A percentile compares a stretch with the other conserved stretches of the same genome.
Evolutionary conservation across 2,113 vertebrate species (phyloP).

Genomic region (Toxotes jaculatrix): DNA sequence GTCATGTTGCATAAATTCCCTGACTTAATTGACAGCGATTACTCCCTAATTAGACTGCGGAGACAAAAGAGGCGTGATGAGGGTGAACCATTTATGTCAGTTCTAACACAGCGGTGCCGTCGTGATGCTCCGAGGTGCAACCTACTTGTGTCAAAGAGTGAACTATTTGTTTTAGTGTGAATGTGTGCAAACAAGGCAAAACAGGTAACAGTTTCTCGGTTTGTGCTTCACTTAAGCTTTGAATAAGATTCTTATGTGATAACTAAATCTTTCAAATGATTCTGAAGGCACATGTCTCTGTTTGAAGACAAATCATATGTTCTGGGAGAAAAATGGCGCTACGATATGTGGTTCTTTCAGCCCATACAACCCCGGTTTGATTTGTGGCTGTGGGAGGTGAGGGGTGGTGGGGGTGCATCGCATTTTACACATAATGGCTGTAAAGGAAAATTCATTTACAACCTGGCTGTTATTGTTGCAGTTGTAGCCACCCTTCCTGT

Average conservation of each 20-base stretch:
- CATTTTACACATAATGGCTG: background rate
- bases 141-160: conserved; percentile 53
- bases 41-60: conserved; percentile 75
- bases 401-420: background rate
- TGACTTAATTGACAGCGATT: conserved; percentile 75
- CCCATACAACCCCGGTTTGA: conserved; percentile 11
- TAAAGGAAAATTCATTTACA: background rate
- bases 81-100: conserved; percentile 75
- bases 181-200: conserved; percentile 15
- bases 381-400: background rate
- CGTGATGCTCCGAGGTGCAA: conserved; percentile 42
- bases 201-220: background rate
- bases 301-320: background rate
- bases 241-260: background rate
- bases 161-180: conserved; percentile 22
- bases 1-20: conserved; percentile 77
- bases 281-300: background rate
- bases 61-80: conserved; percentile 68
- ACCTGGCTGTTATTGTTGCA: too few relatives aligned
- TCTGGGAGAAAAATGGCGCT: background rate
- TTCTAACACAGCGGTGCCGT: conserved; percentile 29
- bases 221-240: conserved; percentile 4
- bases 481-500: too few relatives aligned
- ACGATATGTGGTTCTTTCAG: background rate
- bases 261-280: background rate